Conservation (phyloP, 2,888 invertebrate species). For the Parnassius apollo region DNA sequence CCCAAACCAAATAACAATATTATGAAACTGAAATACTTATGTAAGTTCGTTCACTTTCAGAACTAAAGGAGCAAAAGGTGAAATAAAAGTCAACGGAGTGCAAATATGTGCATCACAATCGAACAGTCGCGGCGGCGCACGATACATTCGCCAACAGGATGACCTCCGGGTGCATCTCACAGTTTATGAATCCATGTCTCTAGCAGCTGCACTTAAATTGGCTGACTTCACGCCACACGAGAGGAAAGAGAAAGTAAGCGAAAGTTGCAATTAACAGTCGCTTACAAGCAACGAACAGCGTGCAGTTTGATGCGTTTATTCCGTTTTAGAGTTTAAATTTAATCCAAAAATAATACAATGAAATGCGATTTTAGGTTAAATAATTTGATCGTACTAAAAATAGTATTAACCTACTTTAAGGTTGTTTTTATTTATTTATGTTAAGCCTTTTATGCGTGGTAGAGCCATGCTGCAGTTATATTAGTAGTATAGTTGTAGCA, state of each 20-base stretch:
- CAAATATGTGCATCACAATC: constrained; percentile 82
- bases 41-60: constrained; percentile 52
- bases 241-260: constrained; percentile 85
- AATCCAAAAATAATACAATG: no score
- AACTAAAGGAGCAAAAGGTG: constrained; percentile 86
- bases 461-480: no score
- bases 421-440: no score
- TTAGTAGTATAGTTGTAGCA: no score
- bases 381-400: no score
- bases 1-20: no score
- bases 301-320: no score
- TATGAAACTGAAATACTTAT: no score
- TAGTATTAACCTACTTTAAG: no score
- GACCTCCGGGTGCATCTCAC: constrained; percentile 87
- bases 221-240: constrained; percentile 85
- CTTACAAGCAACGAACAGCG: neutral
- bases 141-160: constrained; percentile 93
- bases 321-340: no score
- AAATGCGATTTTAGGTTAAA: no score
- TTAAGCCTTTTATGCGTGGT: no score
- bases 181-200: constrained; percentile 90
- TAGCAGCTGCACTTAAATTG: constrained; percentile 91
- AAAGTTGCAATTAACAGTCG: constrained; percentile 11
- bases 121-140: constrained; percentile 86
- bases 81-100: constrained; percentile 86